Percentiles rank a stretch among this genome's conserved stretches.
phyloP scores from a whole-genome alignment of 2,113 vertebrate species.

The Antechinus flavipes region DNA sequence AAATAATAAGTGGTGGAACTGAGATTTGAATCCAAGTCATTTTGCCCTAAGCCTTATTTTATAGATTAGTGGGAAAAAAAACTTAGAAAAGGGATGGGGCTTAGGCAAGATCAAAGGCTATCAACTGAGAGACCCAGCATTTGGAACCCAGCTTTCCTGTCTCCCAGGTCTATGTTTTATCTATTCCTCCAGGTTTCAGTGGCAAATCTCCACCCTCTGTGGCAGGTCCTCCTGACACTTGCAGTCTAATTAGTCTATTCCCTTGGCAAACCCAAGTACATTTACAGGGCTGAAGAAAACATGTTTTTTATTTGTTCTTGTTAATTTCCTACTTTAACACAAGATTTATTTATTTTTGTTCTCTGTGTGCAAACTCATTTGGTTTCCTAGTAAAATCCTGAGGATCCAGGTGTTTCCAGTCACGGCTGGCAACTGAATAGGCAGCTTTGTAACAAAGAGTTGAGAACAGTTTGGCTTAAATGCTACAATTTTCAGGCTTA shows the following conservation, averaged over 20 bases:
- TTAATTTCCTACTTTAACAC: not conserved
- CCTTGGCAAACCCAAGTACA: not conserved
- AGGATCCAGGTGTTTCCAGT: not conserved
- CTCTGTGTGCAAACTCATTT: not conserved
- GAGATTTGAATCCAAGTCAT: not conserved
- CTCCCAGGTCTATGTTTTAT: not conserved
- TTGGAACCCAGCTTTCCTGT: not conserved
- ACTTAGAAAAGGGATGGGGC: not conserved
- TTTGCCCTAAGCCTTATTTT: not conserved
- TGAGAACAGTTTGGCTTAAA: not conserved
- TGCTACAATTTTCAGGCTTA: not conserved
- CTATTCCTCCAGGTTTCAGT: not conserved
- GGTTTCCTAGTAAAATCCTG: not conserved
- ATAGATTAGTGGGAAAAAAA: not conserved
- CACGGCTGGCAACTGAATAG: rapidly evolving
- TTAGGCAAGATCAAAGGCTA: not conserved
- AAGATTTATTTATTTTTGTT: not conserved
- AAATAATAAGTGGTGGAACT: not conserved
- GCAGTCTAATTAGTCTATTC: not conserved
- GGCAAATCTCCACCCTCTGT: not conserved
- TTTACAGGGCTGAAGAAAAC: not conserved
- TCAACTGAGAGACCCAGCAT: not conserved
- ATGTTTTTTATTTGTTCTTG: not conserved
- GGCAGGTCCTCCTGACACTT: not conserved
- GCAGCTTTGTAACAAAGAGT: not conserved